phyloP scores from a whole-genome alignment of 1,140 invertebrate genomes.

The Pristionchus pacificus region DNA sequence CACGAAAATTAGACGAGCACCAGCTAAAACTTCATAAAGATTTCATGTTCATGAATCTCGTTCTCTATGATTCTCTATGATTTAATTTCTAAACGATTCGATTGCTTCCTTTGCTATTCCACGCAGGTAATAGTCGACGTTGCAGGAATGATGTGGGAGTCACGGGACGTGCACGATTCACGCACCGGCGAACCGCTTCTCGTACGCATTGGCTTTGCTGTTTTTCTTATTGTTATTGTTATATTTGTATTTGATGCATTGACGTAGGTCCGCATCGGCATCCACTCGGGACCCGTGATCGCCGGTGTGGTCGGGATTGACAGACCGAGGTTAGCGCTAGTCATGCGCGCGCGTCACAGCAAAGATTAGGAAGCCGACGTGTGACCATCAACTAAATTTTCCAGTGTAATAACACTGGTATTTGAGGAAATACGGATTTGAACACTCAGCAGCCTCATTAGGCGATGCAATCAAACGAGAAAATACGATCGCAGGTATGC shows the following conservation, averaged over 20 bases:
- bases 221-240: background rate
- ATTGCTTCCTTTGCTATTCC: no score
- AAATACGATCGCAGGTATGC: constrained; percentile 61
- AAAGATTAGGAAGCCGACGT: background rate
- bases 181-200: constrained; percentile 40
- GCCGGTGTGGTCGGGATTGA: constrained; percentile 63
- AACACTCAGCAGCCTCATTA: background rate
- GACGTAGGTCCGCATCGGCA: constrained; percentile 30
- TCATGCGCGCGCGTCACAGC: no score
- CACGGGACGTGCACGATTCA: constrained; percentile 47
- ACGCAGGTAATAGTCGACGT: no score
- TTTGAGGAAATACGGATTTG: background rate
- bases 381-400: background rate
- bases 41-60: no score
- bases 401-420: background rate
- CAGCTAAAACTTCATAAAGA: no score
- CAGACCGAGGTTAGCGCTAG: constrained; percentile 58
- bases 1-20: no score
- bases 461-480: background rate
- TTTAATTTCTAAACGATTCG: no score
- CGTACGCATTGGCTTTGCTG: constrained; percentile 20
- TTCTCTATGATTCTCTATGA: no score
- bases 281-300: constrained; percentile 53
- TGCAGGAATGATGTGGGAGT: constrained; percentile 53
- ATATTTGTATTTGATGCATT: background rate